phyloP scores from a whole-genome alignment of 2,888 invertebrate genomes.

The Ceriagrion tenellum region DNA sequence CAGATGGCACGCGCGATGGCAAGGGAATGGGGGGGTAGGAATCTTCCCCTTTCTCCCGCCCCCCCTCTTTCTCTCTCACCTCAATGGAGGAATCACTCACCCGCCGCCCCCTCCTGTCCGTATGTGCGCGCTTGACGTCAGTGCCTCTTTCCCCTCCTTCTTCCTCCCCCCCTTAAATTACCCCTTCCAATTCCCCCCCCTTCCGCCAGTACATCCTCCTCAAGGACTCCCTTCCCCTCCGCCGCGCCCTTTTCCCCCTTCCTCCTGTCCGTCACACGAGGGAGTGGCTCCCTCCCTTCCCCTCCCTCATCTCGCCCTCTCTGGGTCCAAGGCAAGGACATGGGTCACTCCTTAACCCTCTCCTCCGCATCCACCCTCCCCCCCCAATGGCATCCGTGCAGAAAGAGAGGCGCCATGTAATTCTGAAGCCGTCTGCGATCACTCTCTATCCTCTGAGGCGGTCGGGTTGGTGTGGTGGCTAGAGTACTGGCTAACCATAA shows the following conservation, averaged over 20 bases:
- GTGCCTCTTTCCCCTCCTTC: neutral
- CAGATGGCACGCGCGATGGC: too few species aligned
- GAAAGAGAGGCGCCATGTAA: neutral
- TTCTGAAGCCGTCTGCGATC: neutral
- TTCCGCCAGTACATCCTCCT: neutral
- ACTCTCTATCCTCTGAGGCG: neutral
- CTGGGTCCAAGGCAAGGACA: slow-evolving; percentile 11
- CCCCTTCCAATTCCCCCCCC: neutral
- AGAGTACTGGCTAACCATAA: too few species aligned
- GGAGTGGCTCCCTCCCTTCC: neutral
- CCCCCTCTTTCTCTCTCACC: neutral
- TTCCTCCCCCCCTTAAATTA: neutral
- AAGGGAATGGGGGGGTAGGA: too few species aligned
- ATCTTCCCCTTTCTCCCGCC: too few species aligned
- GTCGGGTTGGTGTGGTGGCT: too few species aligned
- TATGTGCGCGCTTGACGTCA: slow-evolving; percentile 38
- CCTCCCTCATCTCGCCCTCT: neutral
- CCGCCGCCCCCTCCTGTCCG: neutral
- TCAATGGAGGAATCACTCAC: slow-evolving; percentile 33
- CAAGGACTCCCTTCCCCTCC: slow-evolving; percentile 47
- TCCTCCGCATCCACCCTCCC: neutral
- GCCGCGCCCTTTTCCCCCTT: neutral
- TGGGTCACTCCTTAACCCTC: neutral
- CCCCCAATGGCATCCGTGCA: neutral
- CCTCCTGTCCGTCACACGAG: neutral